Conservation (phyloP, 1,140 invertebrate genomes). For the Leptoteleia sp. region DNA sequence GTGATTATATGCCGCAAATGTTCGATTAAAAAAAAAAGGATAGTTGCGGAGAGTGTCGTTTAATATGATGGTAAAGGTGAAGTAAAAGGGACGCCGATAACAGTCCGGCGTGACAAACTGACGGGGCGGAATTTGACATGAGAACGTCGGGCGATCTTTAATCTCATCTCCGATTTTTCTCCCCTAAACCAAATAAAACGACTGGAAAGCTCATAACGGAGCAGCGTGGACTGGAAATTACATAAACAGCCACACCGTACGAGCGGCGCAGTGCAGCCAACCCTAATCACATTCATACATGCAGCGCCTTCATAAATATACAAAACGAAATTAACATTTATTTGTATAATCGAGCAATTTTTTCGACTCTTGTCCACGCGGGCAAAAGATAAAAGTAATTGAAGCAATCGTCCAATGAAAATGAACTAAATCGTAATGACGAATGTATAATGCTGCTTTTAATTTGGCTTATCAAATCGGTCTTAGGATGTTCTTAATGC, state of each 20-base stretch:
- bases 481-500: no score
- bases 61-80: constrained; percentile 14
- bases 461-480: no score
- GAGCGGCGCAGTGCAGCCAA: not conserved
- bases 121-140: constrained; percentile 18
- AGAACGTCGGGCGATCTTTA: constrained; percentile 22
- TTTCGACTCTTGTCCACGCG: no score
- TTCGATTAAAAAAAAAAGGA: not conserved
- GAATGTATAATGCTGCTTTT: no score
- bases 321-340: no score
- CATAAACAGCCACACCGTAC: constrained; percentile 25
- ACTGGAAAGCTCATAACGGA: constrained; percentile 22
- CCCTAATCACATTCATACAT: constrained; percentile 16
- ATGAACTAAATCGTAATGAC: no score
- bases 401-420: no score
- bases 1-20: not conserved
- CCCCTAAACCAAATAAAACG: constrained; percentile 25
- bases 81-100: constrained; percentile 15
- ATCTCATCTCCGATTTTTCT: constrained; percentile 33
- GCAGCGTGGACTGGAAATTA: constrained; percentile 24
- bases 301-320: no score
- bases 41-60: constrained; percentile 1
- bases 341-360: no score
- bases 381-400: no score
- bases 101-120: constrained; percentile 10